phyloP scores from a whole-genome alignment of 2,797 vertebrate species.

The Acrossocheilus wenchowensis region DNA sequence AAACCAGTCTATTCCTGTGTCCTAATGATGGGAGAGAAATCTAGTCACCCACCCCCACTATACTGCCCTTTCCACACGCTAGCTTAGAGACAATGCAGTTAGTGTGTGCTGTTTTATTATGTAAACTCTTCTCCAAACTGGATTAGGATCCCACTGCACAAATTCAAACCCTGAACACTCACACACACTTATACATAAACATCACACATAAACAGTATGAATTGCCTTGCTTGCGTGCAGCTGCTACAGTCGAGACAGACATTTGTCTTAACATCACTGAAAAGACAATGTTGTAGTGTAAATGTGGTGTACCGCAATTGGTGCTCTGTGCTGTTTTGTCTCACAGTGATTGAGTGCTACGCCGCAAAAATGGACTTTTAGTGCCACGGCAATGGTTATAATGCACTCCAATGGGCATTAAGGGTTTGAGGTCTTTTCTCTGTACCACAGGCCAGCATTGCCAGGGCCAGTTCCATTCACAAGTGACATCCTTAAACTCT shows the following conservation, averaged over 20 bases:
- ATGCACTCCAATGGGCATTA: conserved; percentile 44
- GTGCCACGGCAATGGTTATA: conserved; percentile 48
- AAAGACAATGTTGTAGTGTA: conserved; percentile 20
- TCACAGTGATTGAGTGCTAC: conserved; percentile 60
- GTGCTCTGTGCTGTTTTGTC: conserved; percentile 58
- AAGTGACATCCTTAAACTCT: conserved; percentile 40
- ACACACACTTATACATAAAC: conserved; percentile 12
- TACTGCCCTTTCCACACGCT: neutral
- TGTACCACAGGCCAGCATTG: conserved; percentile 47
- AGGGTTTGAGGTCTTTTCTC: conserved; percentile 49
- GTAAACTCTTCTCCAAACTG: conserved; percentile 56
- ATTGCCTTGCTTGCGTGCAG: neutral
- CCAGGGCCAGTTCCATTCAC: conserved; percentile 29
- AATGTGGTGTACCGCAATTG: conserved; percentile 15
- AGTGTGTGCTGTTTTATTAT: conserved; percentile 58
- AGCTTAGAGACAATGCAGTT: conserved; percentile 10
- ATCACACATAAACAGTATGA: neutral
- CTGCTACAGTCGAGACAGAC: neutral
- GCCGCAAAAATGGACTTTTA: conserved; percentile 54
- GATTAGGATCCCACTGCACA: conserved; percentile 45
- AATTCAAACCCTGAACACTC: conserved; percentile 20
- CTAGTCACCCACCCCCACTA: conserved; percentile 19
- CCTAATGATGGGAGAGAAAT: conserved; percentile 53
- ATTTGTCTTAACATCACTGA: conserved; percentile 23
- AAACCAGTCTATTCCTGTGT: conserved; percentile 42